Evolutionary conservation across 2,888 invertebrate genomes (phyloP).

Genomic region (Lycocerus yunnanus): DNA sequence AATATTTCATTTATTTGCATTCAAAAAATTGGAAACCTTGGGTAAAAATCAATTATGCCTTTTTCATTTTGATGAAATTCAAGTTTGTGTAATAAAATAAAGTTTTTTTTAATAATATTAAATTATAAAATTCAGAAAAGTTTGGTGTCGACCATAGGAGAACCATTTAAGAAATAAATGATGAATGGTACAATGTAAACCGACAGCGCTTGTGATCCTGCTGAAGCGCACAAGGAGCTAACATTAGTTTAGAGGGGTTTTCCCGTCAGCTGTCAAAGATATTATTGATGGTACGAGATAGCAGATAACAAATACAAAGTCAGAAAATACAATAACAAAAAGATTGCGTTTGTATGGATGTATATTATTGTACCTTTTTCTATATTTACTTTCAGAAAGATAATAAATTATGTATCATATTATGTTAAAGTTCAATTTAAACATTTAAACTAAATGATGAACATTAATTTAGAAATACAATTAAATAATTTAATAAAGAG

Average conservation of each 20-base stretch:
- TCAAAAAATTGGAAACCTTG: background rate
- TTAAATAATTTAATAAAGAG: too few species aligned
- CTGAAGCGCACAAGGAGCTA: constrained; percentile 38
- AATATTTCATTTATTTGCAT: background rate
- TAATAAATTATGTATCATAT: background rate
- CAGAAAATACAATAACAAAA: constrained; percentile 22
- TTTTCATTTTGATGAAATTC: background rate
- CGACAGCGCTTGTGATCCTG: constrained; percentile 30
- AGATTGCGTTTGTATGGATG: constrained; percentile 5
- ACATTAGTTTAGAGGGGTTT: constrained; percentile 45
- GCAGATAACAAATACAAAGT: constrained; percentile 32
- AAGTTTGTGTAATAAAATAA: background rate
- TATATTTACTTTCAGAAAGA: background rate
- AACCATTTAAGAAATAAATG: constrained; percentile 24
- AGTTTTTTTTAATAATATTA: background rate
- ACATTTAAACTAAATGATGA: background rate
- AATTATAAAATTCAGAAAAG: constrained; percentile 18
- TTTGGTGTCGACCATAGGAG: constrained; percentile 15
- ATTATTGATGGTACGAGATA: constrained; percentile 43
- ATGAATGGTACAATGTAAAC: constrained; percentile 30
- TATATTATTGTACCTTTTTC: background rate
- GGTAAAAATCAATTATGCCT: background rate
- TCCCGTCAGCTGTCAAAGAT: constrained; percentile 42
- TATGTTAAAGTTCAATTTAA: background rate
- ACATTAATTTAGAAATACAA: too few species aligned